A percentile compares a stretch with the other conserved stretches of the same genome.
Conservation (phyloP, 1,140 invertebrate species). For the Laupala kohalensis region DNA sequence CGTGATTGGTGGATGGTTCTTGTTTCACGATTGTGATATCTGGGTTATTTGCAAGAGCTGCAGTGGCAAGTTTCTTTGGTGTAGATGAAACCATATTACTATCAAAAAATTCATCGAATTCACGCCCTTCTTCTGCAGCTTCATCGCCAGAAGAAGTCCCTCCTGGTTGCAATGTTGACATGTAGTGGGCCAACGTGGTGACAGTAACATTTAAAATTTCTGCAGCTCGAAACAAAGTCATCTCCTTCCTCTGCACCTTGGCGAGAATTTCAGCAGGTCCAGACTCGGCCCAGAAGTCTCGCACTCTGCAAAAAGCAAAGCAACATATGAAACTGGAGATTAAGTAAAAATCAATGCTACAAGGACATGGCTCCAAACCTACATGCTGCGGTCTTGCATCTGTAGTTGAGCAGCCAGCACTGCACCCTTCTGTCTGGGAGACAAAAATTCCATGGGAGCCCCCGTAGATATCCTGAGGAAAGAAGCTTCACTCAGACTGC, state of each 20-base stretch:
- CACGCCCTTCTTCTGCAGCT: slow-evolving; percentile 10
- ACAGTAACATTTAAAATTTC: slow-evolving; percentile 59
- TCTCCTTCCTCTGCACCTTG: slow-evolving; percentile 54
- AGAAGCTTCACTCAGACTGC: neutral
- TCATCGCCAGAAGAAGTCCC: slow-evolving; percentile 14
- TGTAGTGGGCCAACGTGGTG: slow-evolving; percentile 52
- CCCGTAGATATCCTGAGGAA: neutral
- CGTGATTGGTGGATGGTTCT: slow-evolving; percentile 23
- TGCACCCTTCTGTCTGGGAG: neutral
- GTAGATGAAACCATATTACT: slow-evolving; percentile 21
- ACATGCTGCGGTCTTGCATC: neutral
- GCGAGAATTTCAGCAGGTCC: slow-evolving; percentile 54
- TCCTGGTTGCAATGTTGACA: slow-evolving; percentile 38
- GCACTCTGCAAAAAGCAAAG: slow-evolving; percentile 38
- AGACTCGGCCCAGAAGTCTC: slow-evolving; percentile 61
- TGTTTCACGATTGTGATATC: slow-evolving; percentile 48
- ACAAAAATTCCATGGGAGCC: neutral
- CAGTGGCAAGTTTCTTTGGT: slow-evolving; percentile 32
- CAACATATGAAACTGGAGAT: neutral
- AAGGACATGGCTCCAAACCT: neutral
- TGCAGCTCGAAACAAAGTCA: slow-evolving; percentile 52
- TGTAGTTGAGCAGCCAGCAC: neutral
- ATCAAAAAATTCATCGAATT: slow-evolving; percentile 3
- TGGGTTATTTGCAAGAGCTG: slow-evolving; percentile 41
- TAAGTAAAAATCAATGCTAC: neutral